Base-by-base conservation (phyloP, 92 coral and sea anemone genomes). In the Actinostola sp. region DNA sequence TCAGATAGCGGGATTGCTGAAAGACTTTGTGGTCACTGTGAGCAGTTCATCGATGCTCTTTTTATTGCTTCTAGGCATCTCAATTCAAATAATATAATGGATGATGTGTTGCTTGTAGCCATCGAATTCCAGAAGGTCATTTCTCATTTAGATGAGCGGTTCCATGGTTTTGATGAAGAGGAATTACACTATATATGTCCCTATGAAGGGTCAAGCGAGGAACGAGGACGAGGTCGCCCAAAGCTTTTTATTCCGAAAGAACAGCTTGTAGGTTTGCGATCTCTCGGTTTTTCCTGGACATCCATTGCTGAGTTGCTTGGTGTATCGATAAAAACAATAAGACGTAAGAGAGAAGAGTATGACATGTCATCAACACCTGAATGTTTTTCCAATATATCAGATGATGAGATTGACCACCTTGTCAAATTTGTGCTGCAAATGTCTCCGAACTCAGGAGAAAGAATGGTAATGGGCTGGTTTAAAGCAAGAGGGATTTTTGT, bases 381-480 rank as follows among this genome's bases (percentile, higher is more conserved):
- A 70, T n/a, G n/a, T n/a, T 81, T 75, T 72, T 70, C 76, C 28
- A 61, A 81, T 24, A 86, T 86, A 49, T 73, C 84, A 54, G 80
- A 86, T 71, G 54, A 67, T 71, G 67, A 82, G 30, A 34, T 81
- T 46, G 87, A 86, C 72, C 49, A 20, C 17, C 26, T 33, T 39
- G 62, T 76, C 57, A 81, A 67, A 70, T 25, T 56, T 62, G 70
- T 85, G 6, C 62, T 80, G 63, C 45, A 81, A 66, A 55, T 86
- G 25, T 86, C 91, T 23, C 90, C 85, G 23, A 67, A 85, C 35
- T 85, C 85, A 55, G 90, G 90, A 48, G 60, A 53, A 24, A 53
- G 60, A 53, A 53, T 53, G 60, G 23, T 53, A 12, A 48, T 48
- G 5, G 54, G 84, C 19, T 65, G 75, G 53, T 61, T 84, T 31